Conservation (phyloP, 2,888 invertebrate genomes). For the Punctoribates punctum region DNA sequence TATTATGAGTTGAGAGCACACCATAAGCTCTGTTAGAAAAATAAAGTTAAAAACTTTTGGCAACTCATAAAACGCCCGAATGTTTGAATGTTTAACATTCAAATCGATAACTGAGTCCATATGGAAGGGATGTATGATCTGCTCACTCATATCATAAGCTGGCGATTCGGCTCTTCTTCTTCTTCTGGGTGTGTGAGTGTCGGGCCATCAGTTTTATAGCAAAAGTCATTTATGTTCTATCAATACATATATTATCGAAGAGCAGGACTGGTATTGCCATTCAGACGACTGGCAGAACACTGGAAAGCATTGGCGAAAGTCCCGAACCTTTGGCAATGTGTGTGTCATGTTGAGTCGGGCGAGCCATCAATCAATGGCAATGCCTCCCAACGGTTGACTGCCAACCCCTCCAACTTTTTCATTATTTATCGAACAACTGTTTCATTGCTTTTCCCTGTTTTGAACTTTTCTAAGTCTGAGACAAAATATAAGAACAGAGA, state of each 20-base stretch:
- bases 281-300: not conserved
- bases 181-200: not conserved
- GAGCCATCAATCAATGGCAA: slow-evolving; percentile 28
- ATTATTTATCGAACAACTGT: slow-evolving; percentile 34
- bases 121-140: not conserved
- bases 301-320: not conserved
- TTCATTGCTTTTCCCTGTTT: slow-evolving; percentile 5
- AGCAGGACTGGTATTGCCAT: not conserved
- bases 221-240: slow-evolving; percentile 5
- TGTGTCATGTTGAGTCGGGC: slow-evolving; percentile 32
- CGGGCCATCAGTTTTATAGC: slow-evolving; percentile 24
- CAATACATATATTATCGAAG: slow-evolving; percentile 14
- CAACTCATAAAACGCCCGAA: slow-evolving; percentile 25
- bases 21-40: not conserved
- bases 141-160: not conserved
- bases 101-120: slow-evolving; percentile 25
- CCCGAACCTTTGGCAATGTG: slow-evolving; percentile 20
- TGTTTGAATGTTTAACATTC: slow-evolving; percentile 12
- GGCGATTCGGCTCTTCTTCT: not conserved
- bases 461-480: not conserved
- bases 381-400: not conserved
- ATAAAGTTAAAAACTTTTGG: not conserved
- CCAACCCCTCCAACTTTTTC: slow-evolving; percentile 22
- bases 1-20: not conserved
- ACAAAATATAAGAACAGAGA: not conserved